Evolutionary conservation across 2,113 vertebrate species (phyloP), one percentile per base, ranked within the genome.

Genomic region (Pangasianodon hypophthalmus): DNA sequence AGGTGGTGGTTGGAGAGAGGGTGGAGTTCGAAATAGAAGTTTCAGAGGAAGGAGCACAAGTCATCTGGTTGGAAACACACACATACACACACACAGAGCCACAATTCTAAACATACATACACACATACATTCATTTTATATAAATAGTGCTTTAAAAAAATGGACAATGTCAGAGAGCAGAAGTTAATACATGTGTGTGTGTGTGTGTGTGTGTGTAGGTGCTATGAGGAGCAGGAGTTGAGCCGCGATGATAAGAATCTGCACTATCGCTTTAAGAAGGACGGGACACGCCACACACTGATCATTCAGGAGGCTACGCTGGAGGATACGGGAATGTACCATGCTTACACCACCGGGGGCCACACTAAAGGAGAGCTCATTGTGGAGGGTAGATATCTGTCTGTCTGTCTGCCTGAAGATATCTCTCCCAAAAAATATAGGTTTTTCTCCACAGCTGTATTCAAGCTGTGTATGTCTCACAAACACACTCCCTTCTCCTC

Each of bases 291-390:
- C 14, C 98, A 99, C 60, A 94, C 92, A 0, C 93, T 99, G 26
- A 97, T 98, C 88, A 97, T 97, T 92, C 95, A 95, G 0, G 98
- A 99, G 41, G 97, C 97, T 4, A 85, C 86, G 0, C 88, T 94
- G 91, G 95, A 97, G 1, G 97, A 99, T 56, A 92, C 87, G 0
- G 98, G 97, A 0, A 97, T 95, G 92, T 99, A 96, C 93, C 95
- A 95, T 41, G 95, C 97, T 88, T 94, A 96, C 91, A 98, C 98
- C 86, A 99, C 97, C 0, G 98, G 98, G 0, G 98, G 97, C 2
- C 97, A 97, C 18, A 97, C 97, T 32, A 97, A 98, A 91, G 98
- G 97, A 4, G 97, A 98, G 37, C 93, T 99, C 90, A 95, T 97
- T 0, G 98, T 99, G 87, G 97, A 98, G 96, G 98, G 98, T 98